Evolutionary conservation across 2,797 vertebrate genomes (phyloP), one percentile per base, ranked within the genome.

Genomic region (Ataeniobius toweri): DNA sequence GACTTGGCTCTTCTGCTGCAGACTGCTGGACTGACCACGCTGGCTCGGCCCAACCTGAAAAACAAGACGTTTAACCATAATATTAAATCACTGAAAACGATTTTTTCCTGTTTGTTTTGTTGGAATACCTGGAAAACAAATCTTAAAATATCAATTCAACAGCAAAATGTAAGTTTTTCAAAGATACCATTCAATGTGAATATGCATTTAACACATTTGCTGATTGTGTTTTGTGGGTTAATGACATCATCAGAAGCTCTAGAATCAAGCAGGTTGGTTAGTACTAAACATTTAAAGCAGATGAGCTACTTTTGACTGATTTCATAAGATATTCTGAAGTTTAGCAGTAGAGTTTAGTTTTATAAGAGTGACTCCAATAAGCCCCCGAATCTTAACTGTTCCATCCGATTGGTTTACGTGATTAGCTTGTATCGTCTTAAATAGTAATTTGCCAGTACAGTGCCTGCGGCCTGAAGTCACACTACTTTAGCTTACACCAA

Each of bases 1-100:
- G 93, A 97, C 96, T 96, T 99, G 98, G 94, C 97, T 96, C 96
- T 99, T 99, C 95, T 97, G 97, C 95, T 98, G 98, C 95, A 99
- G 96, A 95, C 95, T 95, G 92, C 94, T 97, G 90, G 97, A 95
- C 93, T 98, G 98, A 87, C 93, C 97, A 61, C 97, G 97, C 90
- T 98, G 98, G 89, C 93, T 95, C 0, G 96, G 96, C 83, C 96
- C 97, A 67, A 96, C 96, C 98, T 99, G 93, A 56, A 75, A 44
- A 63, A 0, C 1, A 5, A 80, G 0, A 44, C 6, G 31, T 12
- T 24, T n/a, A 65, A 80, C 3, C 9, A 26, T 3, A 39, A 41
- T 10, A 4, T 53, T 3, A 22, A 24, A 67, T 58, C 10, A 41
- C 6, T 18, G 18, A 20, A 53, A 53, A 24, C 20, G 63, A 65